Evolutionary conservation across 2,797 vertebrate species (phyloP).

Genomic region (Cottoperca gobio): DNA sequence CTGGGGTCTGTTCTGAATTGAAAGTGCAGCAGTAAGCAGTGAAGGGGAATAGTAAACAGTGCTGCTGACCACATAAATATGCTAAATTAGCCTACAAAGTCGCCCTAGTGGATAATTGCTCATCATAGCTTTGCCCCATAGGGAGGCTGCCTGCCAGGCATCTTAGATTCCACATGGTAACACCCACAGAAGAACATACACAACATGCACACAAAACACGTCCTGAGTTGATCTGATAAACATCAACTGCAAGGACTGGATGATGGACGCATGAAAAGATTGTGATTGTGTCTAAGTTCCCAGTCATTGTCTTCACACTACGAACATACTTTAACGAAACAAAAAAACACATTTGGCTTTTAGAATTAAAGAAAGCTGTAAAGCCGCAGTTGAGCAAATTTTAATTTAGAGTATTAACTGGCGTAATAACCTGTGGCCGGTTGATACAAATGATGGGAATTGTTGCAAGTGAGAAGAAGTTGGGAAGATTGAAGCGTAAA

Average conservation of each 20-base stretch:
- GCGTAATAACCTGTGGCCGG: too few species aligned
- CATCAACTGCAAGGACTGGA: slow-evolving; percentile 28
- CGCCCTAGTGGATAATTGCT: slow-evolving; percentile 85
- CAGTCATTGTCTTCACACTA: slow-evolving; percentile 2
- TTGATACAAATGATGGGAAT: neutral
- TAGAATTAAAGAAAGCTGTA: slow-evolving; percentile 1
- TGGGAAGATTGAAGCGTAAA: neutral
- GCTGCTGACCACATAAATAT: slow-evolving; percentile 86
- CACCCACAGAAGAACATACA: slow-evolving; percentile 62
- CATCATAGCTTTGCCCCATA: slow-evolving; percentile 80
- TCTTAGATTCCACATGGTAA: slow-evolving; percentile 81
- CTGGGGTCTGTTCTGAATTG: slow-evolving; percentile 76
- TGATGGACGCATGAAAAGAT: slow-evolving; percentile 40
- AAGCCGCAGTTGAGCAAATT: too few species aligned
- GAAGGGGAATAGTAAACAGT: slow-evolving; percentile 84
- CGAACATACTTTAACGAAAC: slow-evolving; percentile 3
- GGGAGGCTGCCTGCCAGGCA: slow-evolving; percentile 79
- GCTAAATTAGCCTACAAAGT: slow-evolving; percentile 85
- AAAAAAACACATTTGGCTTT: neutral
- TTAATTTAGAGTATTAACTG: too few species aligned
- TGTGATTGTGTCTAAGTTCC: slow-evolving; percentile 8
- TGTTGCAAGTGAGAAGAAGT: neutral
- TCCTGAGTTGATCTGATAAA: slow-evolving; percentile 34
- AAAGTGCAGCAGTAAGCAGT: slow-evolving; percentile 84
- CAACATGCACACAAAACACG: slow-evolving; percentile 44